These are phyloP conservation scores for Zenarchopterus dispar DNA, from an alignment of 2,797 vertebrate species.

Conservation along the genomic window DNA sequence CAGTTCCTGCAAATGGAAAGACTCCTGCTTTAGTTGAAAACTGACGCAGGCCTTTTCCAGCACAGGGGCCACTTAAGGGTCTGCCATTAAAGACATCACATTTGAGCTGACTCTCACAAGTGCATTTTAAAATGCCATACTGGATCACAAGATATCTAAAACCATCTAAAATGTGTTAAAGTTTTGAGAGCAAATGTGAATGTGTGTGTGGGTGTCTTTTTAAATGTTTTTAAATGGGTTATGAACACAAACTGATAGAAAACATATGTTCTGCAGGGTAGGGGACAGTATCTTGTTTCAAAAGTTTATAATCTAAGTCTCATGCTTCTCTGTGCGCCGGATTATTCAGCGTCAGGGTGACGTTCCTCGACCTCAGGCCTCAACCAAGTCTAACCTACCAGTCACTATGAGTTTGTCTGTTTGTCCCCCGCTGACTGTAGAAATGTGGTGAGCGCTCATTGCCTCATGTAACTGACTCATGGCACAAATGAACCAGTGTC, in stretches of 20 bases:
- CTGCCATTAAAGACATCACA: too few relatives aligned
- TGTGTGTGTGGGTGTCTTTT: too few relatives aligned
- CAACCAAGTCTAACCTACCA: slow-evolving; percentile 43
- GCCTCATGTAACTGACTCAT: slow-evolving; percentile 17
- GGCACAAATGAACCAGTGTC: slow-evolving; percentile 39
- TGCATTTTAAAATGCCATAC: too few relatives aligned
- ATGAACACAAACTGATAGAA: background rate
- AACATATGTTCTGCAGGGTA: background rate
- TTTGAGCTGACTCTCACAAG: too few relatives aligned
- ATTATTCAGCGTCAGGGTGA: slow-evolving; percentile 1
- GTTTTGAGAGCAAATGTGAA: too few relatives aligned
- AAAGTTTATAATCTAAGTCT: slow-evolving; percentile 9
- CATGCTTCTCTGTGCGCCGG: slow-evolving; percentile 1
- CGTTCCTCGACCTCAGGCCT: slow-evolving; percentile 25
- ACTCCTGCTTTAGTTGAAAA: slow-evolving; percentile 35
- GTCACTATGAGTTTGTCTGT: slow-evolving; percentile 33
- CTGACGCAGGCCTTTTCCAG: too few relatives aligned
- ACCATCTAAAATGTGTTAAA: too few relatives aligned
- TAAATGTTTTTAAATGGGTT: too few relatives aligned
- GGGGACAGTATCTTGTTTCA: background rate
- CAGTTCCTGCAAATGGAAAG: slow-evolving; percentile 55
- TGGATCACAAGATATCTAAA: too few relatives aligned
- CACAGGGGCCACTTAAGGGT: too few relatives aligned
- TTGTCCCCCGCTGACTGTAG: slow-evolving; percentile 38
- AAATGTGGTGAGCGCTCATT: slow-evolving; percentile 28